phyloP scores from a whole-genome alignment of 35 echinoderm and acorn worm species.

The Heliocidaris tuberculata region DNA sequence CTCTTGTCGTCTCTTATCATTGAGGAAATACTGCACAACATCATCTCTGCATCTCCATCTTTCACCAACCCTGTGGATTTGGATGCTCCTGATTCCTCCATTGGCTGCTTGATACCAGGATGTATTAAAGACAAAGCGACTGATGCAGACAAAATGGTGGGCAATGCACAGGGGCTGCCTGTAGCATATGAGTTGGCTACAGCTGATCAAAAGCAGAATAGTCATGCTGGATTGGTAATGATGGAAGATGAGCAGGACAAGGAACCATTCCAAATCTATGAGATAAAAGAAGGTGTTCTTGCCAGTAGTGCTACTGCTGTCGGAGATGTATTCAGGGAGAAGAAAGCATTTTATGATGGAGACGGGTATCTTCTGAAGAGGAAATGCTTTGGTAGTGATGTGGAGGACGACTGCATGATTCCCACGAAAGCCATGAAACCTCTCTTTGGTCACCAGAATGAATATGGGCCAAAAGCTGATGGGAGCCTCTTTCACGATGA shows the following conservation, averaged over 20 bases:
- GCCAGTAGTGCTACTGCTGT: not conserved
- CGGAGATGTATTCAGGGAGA: not conserved
- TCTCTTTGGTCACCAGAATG: not conserved
- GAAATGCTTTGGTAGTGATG: not conserved
- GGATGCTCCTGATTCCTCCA: not conserved
- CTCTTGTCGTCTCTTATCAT: not conserved
- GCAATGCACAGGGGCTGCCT: not conserved
- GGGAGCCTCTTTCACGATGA: not conserved
- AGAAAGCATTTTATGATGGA: not conserved
- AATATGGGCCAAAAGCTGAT: not conserved
- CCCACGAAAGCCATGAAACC: not conserved
- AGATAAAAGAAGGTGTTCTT: not conserved
- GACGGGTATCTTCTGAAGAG: not conserved
- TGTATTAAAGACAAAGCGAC: not conserved
- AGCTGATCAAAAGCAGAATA: not conserved
- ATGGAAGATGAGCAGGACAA: not conserved
- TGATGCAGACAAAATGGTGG: not conserved
- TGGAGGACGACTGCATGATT: not conserved
- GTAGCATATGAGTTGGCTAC: not conserved
- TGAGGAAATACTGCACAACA: not conserved
- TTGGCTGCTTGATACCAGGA: not conserved
- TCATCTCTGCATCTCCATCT: not conserved
- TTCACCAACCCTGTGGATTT: not conserved
- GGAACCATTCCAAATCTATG: not conserved
- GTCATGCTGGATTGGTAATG: not conserved